Base-by-base conservation (phyloP, 1,140 invertebrate genomes). In the Drosophila jambulina region DNA sequence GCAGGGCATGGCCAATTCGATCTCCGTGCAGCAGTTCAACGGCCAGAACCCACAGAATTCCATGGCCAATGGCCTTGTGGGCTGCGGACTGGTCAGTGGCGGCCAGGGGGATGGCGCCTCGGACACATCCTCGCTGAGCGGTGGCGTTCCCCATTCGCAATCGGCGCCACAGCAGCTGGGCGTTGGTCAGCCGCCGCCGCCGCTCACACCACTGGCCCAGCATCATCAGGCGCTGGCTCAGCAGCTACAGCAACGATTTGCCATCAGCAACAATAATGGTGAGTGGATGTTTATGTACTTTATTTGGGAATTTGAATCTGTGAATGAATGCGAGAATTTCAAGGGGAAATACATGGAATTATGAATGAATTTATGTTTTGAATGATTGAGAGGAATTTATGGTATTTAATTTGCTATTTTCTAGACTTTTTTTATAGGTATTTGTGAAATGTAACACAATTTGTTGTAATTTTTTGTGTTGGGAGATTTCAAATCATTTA, bases 211-310 rank as follows among this genome's bases (percentile, higher is more conserved):
- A 10, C 59, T 92, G 23, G 91, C 91, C 7, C 88, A 92, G 72
- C 92, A 93, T 79, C 92, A 93, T 76, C 92, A 93, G 75, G 92
- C 92, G 57, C 69, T 93, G 75, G 91, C 92, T 48, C 91, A 92
- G 75, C 92, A 93, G 71, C 76, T 93, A 62, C 92, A 93, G 68
- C 91, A 93, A 79, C 82, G 91, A 78, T 93, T 93, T 63, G 92
- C 92, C 82, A 93, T 92, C 84, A 91, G 84, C 90, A 93, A 93
- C 75, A 92, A 91, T 91, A 92, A 92, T 62, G 92, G 92, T 93
- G 53, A 93, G 92, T 90, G 7, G 36, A 27, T 51, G 8, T 10
- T 36, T 9, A 36, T 23, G 6, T 4, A 49, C 36, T 38, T 13
- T 64, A 21, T 62, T 48, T 12, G 13, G 13, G 9, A 17, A 1